phyloP scores from a whole-genome alignment of 2,888 invertebrate species.

The Eugnorisma glareosa region DNA sequence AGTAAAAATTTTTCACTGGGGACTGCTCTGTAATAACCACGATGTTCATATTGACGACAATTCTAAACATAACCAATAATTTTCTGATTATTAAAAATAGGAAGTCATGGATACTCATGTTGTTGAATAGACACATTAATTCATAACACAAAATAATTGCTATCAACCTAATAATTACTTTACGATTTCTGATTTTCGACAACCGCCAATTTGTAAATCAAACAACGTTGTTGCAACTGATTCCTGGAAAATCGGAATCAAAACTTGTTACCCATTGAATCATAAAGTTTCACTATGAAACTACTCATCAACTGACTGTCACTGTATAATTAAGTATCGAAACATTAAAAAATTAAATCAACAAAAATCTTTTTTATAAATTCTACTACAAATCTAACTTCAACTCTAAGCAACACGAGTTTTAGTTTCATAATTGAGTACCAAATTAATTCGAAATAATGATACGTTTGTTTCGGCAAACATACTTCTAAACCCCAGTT shows the following conservation, averaged over 20 bases:
- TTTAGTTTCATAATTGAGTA: slow-evolving; percentile 52
- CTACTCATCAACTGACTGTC: slow-evolving; percentile 74
- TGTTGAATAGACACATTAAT: slow-evolving; percentile 33
- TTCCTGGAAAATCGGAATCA: slow-evolving; percentile 66
- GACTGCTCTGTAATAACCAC: background rate
- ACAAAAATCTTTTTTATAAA: slow-evolving; percentile 66
- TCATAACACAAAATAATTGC: slow-evolving; percentile 36
- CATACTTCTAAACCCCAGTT: slow-evolving; percentile 28
- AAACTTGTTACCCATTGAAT: slow-evolving; percentile 72
- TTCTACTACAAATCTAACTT: slow-evolving; percentile 32
- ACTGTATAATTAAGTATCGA: slow-evolving; percentile 78
- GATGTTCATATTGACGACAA: background rate
- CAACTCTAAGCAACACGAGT: slow-evolving; percentile 32
- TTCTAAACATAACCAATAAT: slow-evolving; percentile 35
- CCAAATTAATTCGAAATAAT: slow-evolving; percentile 58
- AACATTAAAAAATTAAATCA: slow-evolving; percentile 61
- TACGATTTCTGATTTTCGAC: slow-evolving; percentile 38
- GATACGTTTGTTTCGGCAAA: slow-evolving; percentile 51
- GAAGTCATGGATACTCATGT: background rate
- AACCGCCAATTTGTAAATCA: slow-evolving; percentile 61
- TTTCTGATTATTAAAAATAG: slow-evolving; percentile 26
- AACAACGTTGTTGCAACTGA: slow-evolving; percentile 18
- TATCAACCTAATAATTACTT: slow-evolving; percentile 51
- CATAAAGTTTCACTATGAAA: slow-evolving; percentile 75
- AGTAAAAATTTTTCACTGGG: background rate